Conservation (phyloP, 2,888 invertebrate genomes). For the Erannis defoliaria region DNA sequence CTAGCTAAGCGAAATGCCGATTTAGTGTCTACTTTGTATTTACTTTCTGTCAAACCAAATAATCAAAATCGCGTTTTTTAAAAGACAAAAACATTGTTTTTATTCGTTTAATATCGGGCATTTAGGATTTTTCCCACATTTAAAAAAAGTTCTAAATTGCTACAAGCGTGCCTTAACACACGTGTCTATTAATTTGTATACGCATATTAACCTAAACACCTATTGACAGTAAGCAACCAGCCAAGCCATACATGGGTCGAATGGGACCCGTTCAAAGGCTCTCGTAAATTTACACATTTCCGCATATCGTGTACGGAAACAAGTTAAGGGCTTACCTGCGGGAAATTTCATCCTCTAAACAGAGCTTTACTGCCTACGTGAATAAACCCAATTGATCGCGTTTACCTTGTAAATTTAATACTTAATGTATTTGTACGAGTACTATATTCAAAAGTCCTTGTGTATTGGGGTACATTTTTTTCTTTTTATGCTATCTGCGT, state of each 20-base stretch:
- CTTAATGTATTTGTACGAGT: neutral
- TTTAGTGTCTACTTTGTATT: too few species aligned
- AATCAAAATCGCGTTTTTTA: too few species aligned
- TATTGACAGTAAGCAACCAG: slow-evolving; percentile 4
- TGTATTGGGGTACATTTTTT: too few species aligned
- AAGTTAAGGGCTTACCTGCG: slow-evolving; percentile 33
- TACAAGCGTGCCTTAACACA: neutral
- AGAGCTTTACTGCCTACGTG: slow-evolving; percentile 14
- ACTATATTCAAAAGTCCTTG: too few species aligned
- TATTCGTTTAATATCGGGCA: too few species aligned
- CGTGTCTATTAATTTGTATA: neutral
- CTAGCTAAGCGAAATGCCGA: too few species aligned
- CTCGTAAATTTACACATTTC: slow-evolving; percentile 25
- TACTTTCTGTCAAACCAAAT: too few species aligned
- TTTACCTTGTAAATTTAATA: neutral
- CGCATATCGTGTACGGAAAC: slow-evolving; percentile 20
- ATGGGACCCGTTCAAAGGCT: slow-evolving; percentile 10
- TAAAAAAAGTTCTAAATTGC: too few species aligned
- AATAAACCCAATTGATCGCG: slow-evolving; percentile 17
- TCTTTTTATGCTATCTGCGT: too few species aligned
- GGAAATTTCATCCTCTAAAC: slow-evolving; percentile 38
- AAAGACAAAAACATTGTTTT: too few species aligned
- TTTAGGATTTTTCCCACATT: too few species aligned
- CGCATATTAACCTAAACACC: neutral
- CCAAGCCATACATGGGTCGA: slow-evolving; percentile 3